phyloP scores from a whole-genome alignment of 1,140 invertebrate species.

The Holotrichia oblita region DNA sequence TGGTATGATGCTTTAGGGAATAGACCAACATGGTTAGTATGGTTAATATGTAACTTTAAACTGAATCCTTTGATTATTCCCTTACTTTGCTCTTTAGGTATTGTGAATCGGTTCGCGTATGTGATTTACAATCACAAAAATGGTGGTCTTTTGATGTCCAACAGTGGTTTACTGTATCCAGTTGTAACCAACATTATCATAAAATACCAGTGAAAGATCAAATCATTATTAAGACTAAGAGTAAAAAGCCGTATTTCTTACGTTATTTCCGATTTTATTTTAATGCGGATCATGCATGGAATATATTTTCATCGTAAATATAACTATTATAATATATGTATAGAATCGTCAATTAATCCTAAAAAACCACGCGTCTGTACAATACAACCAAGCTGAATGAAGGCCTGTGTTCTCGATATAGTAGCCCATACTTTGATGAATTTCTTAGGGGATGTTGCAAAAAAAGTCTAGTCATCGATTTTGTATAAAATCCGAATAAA shows the following conservation, averaged over 20 bases:
- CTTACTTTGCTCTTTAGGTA: conserved; percentile 43
- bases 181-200: conserved; percentile 15
- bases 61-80: not conserved
- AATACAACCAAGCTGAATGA: too few relatives aligned
- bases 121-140: conserved; percentile 48
- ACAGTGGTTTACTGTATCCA: conserved; percentile 25
- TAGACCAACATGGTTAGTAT: conserved; percentile 48
- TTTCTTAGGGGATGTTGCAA: too few relatives aligned
- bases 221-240: not conserved
- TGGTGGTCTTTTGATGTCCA: conserved; percentile 47
- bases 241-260: not conserved
- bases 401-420: too few relatives aligned
- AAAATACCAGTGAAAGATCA: conserved; percentile 21
- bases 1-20: conserved; percentile 51
- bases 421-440: too few relatives aligned
- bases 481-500: too few relatives aligned
- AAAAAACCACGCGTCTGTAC: too few relatives aligned
- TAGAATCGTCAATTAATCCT: too few relatives aligned
- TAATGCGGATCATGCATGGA: conserved; percentile 22
- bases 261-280: conserved; percentile 23
- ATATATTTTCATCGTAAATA: conserved; percentile 28
- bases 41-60: not conserved
- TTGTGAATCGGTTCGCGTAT: conserved; percentile 47
- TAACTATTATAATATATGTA: too few relatives aligned
- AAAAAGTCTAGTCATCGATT: too few relatives aligned